Conservation (phyloP, 2,797 vertebrate species). For the Acrocephalus scirpaceus region DNA sequence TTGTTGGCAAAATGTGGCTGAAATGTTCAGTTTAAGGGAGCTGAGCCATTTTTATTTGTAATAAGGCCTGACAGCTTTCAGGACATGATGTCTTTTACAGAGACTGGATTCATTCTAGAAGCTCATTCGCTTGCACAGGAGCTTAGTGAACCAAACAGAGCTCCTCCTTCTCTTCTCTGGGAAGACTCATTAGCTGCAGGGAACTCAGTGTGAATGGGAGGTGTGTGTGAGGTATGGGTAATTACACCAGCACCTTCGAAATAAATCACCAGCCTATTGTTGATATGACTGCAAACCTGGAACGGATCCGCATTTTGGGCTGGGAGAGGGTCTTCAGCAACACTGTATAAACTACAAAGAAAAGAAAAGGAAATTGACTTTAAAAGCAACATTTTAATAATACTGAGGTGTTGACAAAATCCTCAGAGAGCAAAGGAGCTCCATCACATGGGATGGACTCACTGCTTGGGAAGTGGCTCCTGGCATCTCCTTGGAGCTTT, state of each 20-base stretch:
- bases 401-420: slow-evolving; percentile 40
- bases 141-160: neutral
- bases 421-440: neutral
- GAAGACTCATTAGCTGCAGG: slow-evolving; percentile 26
- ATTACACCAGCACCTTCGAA: slow-evolving; percentile 12
- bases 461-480: neutral
- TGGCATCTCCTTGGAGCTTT: neutral
- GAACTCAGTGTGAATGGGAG: neutral
- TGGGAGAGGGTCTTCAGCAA: slow-evolving; percentile 41
- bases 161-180: neutral
- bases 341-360: slow-evolving; percentile 57
- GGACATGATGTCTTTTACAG: neutral
- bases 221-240: neutral
- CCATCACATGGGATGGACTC: neutral
- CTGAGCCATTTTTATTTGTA: neutral
- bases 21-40: neutral
- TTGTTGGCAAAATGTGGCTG: neutral
- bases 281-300: slow-evolving; percentile 44
- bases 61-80: neutral
- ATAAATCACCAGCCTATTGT: slow-evolving; percentile 18
- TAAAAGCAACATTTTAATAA: slow-evolving; percentile 50
- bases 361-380: slow-evolving; percentile 53
- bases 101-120: neutral
- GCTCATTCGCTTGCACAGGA: neutral
- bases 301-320: slow-evolving; percentile 24